Conservation (phyloP, 2,888 invertebrate species). For the Hypsopygia costalis region DNA sequence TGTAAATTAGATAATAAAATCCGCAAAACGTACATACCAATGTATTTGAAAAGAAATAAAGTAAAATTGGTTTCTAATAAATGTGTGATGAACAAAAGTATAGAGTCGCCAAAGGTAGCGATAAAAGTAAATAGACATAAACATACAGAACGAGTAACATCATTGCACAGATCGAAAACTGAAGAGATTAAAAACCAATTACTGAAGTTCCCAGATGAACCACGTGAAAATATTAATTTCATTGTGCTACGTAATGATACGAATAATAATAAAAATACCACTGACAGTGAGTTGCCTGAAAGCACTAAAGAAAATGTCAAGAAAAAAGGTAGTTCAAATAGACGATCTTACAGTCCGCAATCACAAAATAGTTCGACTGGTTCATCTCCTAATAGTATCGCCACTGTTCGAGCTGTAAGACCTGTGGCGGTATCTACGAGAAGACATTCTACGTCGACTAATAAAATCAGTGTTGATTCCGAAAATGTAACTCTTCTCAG, state of each 20-base stretch:
- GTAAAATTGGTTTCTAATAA: conserved; percentile 14
- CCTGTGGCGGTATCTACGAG: conserved; percentile 21
- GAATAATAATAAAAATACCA: conserved; percentile 32
- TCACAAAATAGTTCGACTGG: conserved; percentile 57
- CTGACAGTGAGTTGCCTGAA: too few relatives aligned
- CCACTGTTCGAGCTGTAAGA: conserved; percentile 47
- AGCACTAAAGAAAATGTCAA: conserved; percentile 20
- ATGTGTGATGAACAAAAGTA: conserved; percentile 25
- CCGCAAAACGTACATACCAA: conserved; percentile 38
- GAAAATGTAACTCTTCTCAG: conserved; percentile 33
- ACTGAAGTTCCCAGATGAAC: conserved; percentile 33
- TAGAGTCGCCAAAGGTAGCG: conserved; percentile 22
- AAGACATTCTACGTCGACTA: conserved; percentile 35
- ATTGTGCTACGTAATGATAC: conserved; percentile 47
- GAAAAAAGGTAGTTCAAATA: conserved; percentile 21
- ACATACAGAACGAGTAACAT: conserved; percentile 7
- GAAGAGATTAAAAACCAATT: conserved; percentile 39
- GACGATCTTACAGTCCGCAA: conserved; percentile 30
- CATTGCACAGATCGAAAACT: conserved; percentile 25
- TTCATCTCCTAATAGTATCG: conserved; percentile 57
- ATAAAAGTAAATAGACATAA: conserved; percentile 22
- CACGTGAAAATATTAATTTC: conserved; percentile 34
- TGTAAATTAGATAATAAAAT: conserved; percentile 14
- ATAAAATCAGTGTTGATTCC: conserved; percentile 37
- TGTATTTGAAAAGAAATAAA: conserved; percentile 32